Base-by-base conservation (phyloP, 2,888 invertebrate species). In the Prosopocoilus inquinatus region DNA sequence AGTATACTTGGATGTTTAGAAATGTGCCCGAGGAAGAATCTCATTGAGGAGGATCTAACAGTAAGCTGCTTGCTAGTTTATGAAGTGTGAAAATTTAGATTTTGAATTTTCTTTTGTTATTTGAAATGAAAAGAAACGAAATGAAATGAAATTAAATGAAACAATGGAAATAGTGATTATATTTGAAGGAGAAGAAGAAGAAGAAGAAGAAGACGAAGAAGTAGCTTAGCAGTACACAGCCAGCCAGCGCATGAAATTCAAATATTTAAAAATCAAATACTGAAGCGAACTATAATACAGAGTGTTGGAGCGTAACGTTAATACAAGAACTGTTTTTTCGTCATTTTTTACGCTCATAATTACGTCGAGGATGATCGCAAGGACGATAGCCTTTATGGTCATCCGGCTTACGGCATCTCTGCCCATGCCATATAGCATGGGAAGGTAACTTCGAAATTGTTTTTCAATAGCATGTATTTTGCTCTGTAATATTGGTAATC, bases 221-320 rank as follows among this genome's bases (percentile, higher is more conserved):
- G 12, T 39, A n/a, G 8, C 39, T 8, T 2, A 2, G 15, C 12
- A 39, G 15, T 13, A 39, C 39, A n/a, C n/a, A n/a, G n/a, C n/a
- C n/a, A 43, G n/a, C 7, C 16, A 11, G 15, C 43, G 43, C 9
- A 28, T 9, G 43, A 11, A 41, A 32, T 13, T 13, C 16, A 11
- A 50, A 33, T 15, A 41, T 32, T 41, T 50, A 41, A 50, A 53
- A 53, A 53, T 47, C 48, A 60, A 61, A 63, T 61, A 58, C 56
- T 55, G 63, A 59, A 52, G 60, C 57, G 62, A 55, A 65, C 58
- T 63, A 62, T 56, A 55, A 57, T 61, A 58, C 55, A 57, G 65
- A 66, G 66, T 67, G 67, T 67, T 62, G 66, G 64, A 66, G 61
- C 66, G 67, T 65, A 64, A 67, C 67, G 66, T 48, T 59, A 63